A percentile compares a stretch with the other conserved stretches of the same genome.
Conservation (phyloP, 1,140 invertebrate species). For the Drosophila albomicans region DNA sequence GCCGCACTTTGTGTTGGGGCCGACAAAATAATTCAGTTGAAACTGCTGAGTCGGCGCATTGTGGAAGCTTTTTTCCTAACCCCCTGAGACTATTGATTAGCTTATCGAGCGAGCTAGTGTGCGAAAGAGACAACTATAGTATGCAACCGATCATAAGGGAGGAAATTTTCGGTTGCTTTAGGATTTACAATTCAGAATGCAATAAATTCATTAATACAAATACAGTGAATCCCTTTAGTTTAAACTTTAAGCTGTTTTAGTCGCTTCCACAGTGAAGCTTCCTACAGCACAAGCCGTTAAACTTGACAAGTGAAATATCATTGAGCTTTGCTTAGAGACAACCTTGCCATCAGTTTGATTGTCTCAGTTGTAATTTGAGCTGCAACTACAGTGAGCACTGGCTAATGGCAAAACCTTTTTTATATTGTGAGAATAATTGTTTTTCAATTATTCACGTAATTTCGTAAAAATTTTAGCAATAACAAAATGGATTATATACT, state of each 20-base stretch:
- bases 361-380: conserved; percentile 4
- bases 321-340: neutral
- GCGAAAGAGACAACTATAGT: neutral
- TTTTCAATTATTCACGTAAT: too few species aligned
- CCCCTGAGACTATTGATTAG: neutral
- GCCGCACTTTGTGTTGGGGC: neutral
- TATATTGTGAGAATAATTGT: too few species aligned
- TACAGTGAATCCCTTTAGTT: too few species aligned
- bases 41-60: conserved; percentile 17
- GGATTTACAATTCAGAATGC: too few species aligned
- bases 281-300: neutral
- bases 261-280: neutral
- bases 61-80: neutral
- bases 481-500: too few species aligned
- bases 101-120: neutral
- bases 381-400: neutral
- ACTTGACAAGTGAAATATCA: neutral
- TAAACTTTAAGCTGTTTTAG: too few species aligned
- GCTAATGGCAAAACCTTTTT: too few species aligned
- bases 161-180: neutral
- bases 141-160: neutral
- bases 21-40: neutral
- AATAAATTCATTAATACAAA: too few species aligned
- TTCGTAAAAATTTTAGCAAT: too few species aligned
- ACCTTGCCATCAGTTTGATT: neutral